phyloP scores from a whole-genome alignment of 2,113 vertebrate genomes.

The Ceyx melanurus region DNA sequence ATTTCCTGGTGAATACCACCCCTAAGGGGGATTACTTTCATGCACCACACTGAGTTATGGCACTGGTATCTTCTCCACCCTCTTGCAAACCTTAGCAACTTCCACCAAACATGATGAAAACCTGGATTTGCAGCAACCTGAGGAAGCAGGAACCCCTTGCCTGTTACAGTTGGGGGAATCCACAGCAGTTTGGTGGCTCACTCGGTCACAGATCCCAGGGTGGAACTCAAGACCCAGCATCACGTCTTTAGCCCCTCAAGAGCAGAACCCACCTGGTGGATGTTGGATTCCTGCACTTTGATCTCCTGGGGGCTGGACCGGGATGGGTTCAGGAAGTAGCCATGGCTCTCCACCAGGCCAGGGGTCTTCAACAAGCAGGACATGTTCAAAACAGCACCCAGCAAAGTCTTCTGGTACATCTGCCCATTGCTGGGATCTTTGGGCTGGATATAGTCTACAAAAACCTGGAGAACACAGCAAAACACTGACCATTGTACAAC shows the following conservation, averaged over 20 bases:
- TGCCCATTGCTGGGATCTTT: conserved; percentile 92
- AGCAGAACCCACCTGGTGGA: conserved; percentile 86
- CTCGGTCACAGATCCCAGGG: fast-evolving
- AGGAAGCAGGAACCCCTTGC: fast-evolving
- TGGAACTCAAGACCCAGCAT: not conserved
- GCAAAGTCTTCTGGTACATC: conserved; percentile 93
- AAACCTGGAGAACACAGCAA: conserved; percentile 76
- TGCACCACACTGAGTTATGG: fast-evolving
- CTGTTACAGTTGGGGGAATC: not conserved
- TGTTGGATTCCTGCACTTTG: conserved; percentile 95
- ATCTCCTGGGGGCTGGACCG: conserved; percentile 95
- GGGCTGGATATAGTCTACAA: conserved; percentile 91
- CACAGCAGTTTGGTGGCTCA: not conserved
- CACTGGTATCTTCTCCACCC: too few relatives aligned
- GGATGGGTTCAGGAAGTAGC: conserved; percentile 92
- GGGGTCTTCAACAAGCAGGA: conserved; percentile 96
- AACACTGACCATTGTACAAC: not conserved
- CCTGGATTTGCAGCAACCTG: not conserved
- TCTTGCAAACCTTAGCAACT: not conserved
- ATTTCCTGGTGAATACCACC: fast-evolving
- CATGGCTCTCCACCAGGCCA: conserved; percentile 91
- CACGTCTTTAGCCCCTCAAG: fast-evolving
- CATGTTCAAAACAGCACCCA: conserved; percentile 86
- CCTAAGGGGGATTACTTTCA: too few relatives aligned
- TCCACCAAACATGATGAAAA: fast-evolving